Conservation (phyloP, 2,797 vertebrate species). For the Loris lydekkerianus region DNA sequence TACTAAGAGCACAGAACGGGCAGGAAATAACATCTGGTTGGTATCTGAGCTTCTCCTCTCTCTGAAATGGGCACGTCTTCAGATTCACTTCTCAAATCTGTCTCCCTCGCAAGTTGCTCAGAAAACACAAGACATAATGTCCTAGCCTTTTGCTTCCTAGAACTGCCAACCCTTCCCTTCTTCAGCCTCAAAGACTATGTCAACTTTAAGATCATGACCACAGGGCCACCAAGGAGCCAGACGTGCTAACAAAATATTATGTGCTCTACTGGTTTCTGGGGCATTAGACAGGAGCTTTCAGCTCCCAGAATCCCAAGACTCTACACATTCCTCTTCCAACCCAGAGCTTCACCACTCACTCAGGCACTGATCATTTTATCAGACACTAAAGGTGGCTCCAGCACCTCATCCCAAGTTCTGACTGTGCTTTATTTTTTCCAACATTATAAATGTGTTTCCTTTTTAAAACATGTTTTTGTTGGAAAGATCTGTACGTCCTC, state of each 20-base stretch:
- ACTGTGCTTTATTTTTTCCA: slow-evolving; percentile 26
- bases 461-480: slow-evolving; percentile 78
- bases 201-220: slow-evolving; percentile 44
- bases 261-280: slow-evolving; percentile 63
- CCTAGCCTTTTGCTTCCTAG: neutral
- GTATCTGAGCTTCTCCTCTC: neutral
- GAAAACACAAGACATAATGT: neutral
- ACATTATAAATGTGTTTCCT: slow-evolving; percentile 70
- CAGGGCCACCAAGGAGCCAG: slow-evolving; percentile 53
- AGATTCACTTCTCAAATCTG: neutral
- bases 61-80: neutral
- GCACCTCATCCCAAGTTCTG: neutral
- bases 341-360: neutral
- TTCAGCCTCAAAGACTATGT: neutral
- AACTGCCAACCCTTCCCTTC: neutral
- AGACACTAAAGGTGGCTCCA: slow-evolving; percentile 50
- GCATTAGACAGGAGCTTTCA: slow-evolving; percentile 34
- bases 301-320: slow-evolving; percentile 20
- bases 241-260: slow-evolving; percentile 62
- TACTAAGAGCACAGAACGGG: neutral
- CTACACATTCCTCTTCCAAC: neutral
- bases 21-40: neutral
- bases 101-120: neutral
- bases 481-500: slow-evolving; percentile 66
- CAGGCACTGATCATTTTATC: slow-evolving; percentile 38